phyloP scores from a whole-genome alignment of 2,113 vertebrate genomes.

The Crotalus tigris region DNA sequence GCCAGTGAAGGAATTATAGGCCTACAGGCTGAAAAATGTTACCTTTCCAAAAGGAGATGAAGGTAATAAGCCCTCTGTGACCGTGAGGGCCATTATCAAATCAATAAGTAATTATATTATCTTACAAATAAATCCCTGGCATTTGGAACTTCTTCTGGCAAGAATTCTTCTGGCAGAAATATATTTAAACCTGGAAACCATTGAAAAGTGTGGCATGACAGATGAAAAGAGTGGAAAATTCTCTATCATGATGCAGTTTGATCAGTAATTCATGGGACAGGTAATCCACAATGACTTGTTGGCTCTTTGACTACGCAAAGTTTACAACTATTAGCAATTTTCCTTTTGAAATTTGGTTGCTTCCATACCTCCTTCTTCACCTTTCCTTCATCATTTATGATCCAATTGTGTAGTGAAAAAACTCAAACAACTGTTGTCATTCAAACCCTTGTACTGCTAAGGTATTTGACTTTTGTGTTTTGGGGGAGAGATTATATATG shows the following conservation, averaged over 20 bases:
- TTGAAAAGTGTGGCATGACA: slow-evolving; percentile 68
- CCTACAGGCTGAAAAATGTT: not conserved
- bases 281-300: slow-evolving; percentile 78
- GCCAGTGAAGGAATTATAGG: not conserved
- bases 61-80: not conserved
- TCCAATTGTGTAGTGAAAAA: slow-evolving; percentile 80
- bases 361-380: slow-evolving; percentile 82
- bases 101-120: slow-evolving; percentile 55
- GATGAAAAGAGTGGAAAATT: slow-evolving; percentile 80
- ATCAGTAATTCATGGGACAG: slow-evolving; percentile 77
- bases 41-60: not conserved
- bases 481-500: slow-evolving; percentile 73
- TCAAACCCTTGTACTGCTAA: slow-evolving; percentile 74
- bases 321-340: slow-evolving; percentile 85
- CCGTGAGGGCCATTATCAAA: slow-evolving; percentile 41
- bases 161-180: slow-evolving; percentile 46
- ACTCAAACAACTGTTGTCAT: slow-evolving; percentile 77
- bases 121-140: slow-evolving; percentile 42
- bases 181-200: slow-evolving; percentile 73
- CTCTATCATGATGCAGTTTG: slow-evolving; percentile 74
- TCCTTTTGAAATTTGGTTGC: slow-evolving; percentile 81
- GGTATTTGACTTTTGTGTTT: slow-evolving; percentile 77
- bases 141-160: slow-evolving; percentile 51
- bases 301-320: slow-evolving; percentile 76
- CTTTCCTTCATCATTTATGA: slow-evolving; percentile 84